Percentiles rank a stretch among this genome's conserved stretches.
These are phyloP conservation scores for Dasysyrphus albostriatus DNA, from an alignment of 2,888 invertebrate genomes.

Conservation along the genomic window DNA sequence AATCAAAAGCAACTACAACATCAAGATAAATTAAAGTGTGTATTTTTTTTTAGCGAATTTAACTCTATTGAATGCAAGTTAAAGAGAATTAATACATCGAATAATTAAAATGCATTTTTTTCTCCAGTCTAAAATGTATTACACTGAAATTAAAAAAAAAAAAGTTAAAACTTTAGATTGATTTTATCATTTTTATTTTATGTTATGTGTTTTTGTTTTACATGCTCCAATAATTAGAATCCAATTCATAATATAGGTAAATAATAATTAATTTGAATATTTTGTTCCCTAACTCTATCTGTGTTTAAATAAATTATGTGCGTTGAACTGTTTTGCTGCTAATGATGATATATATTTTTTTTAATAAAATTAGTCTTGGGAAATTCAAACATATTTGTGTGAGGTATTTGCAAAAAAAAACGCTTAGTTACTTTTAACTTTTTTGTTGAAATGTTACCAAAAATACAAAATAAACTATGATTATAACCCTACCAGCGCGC, in stretches of 20 bases:
- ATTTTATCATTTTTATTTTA: conserved; percentile 39
- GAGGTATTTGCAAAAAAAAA: conserved; percentile 11
- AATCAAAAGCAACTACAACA: neutral
- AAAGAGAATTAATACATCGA: neutral
- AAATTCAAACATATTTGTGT: conserved; percentile 21
- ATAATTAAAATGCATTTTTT: neutral
- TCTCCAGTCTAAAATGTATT: neutral
- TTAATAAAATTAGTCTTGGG: neutral
- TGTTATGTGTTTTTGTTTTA: conserved; percentile 40
- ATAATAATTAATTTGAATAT: conserved; percentile 49
- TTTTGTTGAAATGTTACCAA: conserved; percentile 18
- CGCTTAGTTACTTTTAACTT: neutral
- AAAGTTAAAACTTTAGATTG: neutral
- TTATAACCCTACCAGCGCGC: conserved; percentile 50
- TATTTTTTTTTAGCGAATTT: neutral
- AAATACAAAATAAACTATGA: conserved; percentile 53
- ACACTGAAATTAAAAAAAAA: conserved; percentile 10
- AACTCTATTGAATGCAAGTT: neutral
- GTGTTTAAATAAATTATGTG: conserved; percentile 30
- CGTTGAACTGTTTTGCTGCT: conserved; percentile 19
- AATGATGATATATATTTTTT: neutral
- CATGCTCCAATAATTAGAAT: conserved; percentile 70
- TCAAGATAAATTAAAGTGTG: neutral
- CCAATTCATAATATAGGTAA: conserved; percentile 65
- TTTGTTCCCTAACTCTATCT: conserved; percentile 38